Conservation (phyloP, 2,888 invertebrate genomes). For the Macrophya annulata region DNA sequence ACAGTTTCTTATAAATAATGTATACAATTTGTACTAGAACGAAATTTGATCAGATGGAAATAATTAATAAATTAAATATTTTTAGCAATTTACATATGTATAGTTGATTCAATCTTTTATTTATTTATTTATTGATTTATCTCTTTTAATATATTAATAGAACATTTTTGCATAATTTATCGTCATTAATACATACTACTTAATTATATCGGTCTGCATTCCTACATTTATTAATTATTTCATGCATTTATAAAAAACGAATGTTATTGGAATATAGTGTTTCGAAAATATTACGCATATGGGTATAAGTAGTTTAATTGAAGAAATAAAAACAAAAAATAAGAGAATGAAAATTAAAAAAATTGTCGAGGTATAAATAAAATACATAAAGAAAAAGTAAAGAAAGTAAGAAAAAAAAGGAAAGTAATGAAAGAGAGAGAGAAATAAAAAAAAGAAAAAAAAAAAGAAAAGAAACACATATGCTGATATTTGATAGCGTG, state of each 20-base stretch:
- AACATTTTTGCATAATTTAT: no score
- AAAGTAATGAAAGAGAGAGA: not conserved
- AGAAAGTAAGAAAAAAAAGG: not conserved
- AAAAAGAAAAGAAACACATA: not conserved
- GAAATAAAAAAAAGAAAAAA: not conserved
- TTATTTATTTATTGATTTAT: not conserved
- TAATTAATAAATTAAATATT: not conserved
- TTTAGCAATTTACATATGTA: not conserved
- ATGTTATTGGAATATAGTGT: no score
- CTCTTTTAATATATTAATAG: not conserved
- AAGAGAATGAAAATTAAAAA: no score
- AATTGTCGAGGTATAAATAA: not conserved
- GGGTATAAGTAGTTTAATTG: not conserved
- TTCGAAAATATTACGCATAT: not conserved
- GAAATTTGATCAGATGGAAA: not conserved
- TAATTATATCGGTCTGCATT: no score
- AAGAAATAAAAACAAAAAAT: not conserved
- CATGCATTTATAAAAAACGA: not conserved
- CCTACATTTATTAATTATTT: not conserved
- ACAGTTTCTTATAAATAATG: no score
- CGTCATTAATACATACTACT: no score
- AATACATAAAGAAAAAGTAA: not conserved
- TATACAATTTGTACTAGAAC: not conserved
- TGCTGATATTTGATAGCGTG: slow-evolving; percentile 31
- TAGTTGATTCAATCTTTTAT: not conserved